Percentiles rank a stretch among this genome's conserved stretches.
Evolutionary conservation across 2,888 invertebrate genomes (phyloP).

Genomic region (Fragum fragum): DNA sequence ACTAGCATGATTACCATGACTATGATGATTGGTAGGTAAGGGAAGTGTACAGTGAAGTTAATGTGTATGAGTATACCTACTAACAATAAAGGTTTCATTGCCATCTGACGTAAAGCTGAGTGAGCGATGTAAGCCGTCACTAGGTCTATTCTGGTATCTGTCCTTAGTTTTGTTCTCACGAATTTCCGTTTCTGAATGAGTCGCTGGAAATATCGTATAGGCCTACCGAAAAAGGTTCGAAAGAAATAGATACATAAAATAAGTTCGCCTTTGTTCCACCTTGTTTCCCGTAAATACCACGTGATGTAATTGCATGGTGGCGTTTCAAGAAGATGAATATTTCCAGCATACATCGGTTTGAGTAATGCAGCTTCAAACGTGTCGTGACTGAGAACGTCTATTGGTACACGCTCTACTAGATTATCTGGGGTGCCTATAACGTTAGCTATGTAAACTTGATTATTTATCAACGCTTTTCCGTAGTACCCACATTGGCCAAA

Average conservation of each 20-base stretch:
- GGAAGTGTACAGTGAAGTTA: conserved; percentile 67
- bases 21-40: conserved; percentile 75
- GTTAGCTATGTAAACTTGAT: conserved; percentile 77
- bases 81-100: conserved; percentile 79
- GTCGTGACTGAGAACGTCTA: conserved; percentile 82
- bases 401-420: conserved; percentile 79
- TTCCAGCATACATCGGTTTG: conserved; percentile 76
- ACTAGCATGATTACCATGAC: conserved; percentile 78
- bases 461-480: conserved; percentile 81
- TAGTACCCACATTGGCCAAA: conserved; percentile 79
- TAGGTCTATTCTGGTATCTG: conserved; percentile 76
- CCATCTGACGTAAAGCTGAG: conserved; percentile 79
- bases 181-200: conserved; percentile 74
- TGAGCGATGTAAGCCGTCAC: conserved; percentile 80
- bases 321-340: conserved; percentile 74
- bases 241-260: conserved; percentile 80
- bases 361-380: conserved; percentile 81
- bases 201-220: conserved; percentile 76
- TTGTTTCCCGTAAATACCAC: conserved; percentile 80
- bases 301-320: conserved; percentile 80
- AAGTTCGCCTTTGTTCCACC: conserved; percentile 82
- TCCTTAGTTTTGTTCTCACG: conserved; percentile 75
- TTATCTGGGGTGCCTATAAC: conserved; percentile 77
- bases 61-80: conserved; percentile 76
- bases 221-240: conserved; percentile 73